Conservation (phyloP, 53 echinoderm and acorn worm genomes). For the Luidia sarsii region DNA sequence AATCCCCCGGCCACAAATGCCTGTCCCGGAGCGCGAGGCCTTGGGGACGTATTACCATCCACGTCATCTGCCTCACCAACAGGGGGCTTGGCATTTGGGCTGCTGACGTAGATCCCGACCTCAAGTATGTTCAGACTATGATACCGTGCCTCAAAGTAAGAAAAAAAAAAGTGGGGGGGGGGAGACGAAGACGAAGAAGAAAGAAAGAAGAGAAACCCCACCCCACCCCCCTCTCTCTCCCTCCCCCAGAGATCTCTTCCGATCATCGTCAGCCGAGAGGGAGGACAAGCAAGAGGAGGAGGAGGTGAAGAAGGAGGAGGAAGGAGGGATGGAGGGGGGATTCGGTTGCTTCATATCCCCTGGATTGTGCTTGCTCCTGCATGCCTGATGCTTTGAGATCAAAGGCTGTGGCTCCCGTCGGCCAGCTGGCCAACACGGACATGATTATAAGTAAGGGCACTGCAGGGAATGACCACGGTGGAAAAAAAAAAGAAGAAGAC, state of each 20-base stretch:
- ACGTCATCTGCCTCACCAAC: conserved; percentile 15
- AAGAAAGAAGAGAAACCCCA: too few species aligned
- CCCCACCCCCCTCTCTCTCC: too few species aligned
- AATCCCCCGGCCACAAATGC: neutral
- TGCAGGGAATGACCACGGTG: too few species aligned
- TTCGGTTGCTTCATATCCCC: too few species aligned
- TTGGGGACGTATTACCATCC: conserved; percentile 33
- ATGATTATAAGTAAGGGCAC: too few species aligned
- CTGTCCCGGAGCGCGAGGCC: conserved; percentile 25
- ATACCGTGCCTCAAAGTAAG: too few species aligned
- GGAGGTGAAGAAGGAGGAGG: neutral
- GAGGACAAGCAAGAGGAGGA: conserved; percentile 10
- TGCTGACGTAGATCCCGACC: conserved; percentile 32
- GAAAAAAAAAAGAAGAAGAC: too few species aligned
- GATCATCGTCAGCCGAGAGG: too few species aligned
- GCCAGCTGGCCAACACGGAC: neutral
- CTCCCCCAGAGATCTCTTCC: conserved; percentile 5
- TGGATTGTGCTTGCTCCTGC: conserved; percentile 5
- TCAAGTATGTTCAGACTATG: conserved; percentile 10
- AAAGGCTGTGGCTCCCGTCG: neutral
- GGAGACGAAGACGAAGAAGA: too few species aligned
- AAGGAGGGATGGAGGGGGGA: too few species aligned
- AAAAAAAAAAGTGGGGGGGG: too few species aligned
- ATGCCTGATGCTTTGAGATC: neutral
- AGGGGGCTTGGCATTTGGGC: conserved; percentile 20